Evolutionary conservation across 1,140 invertebrate genomes (phyloP).

Genomic region (Drosophila ambigua): DNA sequence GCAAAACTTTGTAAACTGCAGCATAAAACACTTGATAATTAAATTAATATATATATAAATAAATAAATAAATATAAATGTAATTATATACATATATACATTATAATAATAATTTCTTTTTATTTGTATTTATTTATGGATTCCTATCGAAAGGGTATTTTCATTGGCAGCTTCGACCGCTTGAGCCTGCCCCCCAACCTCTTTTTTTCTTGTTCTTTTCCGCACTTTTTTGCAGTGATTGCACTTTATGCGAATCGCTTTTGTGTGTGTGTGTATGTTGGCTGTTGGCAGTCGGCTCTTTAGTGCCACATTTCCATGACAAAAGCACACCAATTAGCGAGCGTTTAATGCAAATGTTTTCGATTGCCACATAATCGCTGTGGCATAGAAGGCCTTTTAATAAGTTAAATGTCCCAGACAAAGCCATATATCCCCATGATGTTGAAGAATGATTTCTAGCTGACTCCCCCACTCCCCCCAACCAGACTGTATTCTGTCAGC

Average conservation of each 20-base stretch:
- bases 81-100: too few species aligned
- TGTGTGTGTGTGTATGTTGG: slow-evolving; percentile 12
- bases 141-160: background rate
- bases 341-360: slow-evolving; percentile 73
- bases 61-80: too few species aligned
- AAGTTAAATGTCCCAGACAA: slow-evolving; percentile 52
- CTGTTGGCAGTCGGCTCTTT: slow-evolving; percentile 36
- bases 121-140: too few species aligned
- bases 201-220: slow-evolving; percentile 25
- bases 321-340: slow-evolving; percentile 72
- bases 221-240: slow-evolving; percentile 51
- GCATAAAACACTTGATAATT: too few species aligned
- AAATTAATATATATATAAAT: too few species aligned
- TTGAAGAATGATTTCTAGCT: background rate
- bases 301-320: slow-evolving; percentile 71
- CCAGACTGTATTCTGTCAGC: slow-evolving; percentile 28
- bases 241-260: slow-evolving; percentile 62
- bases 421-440: slow-evolving; percentile 8
- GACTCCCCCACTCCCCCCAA: background rate
- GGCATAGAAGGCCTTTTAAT: slow-evolving; percentile 59
- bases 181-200: background rate
- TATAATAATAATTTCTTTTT: too few species aligned
- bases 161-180: slow-evolving; percentile 1
- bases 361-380: slow-evolving; percentile 54
- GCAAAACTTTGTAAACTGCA: too few species aligned